Percentiles rank a stretch among this genome's conserved stretches.
These are phyloP conservation scores for Ommatoiulus sabulosus DNA, from an alignment of 2,888 invertebrate genomes.

Conservation along the genomic window DNA sequence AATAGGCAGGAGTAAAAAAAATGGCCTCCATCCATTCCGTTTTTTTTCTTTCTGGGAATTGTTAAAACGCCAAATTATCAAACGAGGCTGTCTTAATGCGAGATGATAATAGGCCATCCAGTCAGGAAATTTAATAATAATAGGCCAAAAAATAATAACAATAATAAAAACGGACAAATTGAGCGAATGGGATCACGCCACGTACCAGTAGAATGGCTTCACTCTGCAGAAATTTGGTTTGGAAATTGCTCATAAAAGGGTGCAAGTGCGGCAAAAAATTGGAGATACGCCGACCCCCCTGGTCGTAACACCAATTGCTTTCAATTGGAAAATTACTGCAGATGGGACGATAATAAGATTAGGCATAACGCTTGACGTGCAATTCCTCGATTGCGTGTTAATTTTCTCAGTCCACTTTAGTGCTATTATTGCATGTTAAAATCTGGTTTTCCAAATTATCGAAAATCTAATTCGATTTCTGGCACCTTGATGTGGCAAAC, in stretches of 20 bases:
- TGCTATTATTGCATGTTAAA: no score
- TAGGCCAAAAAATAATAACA: slow-evolving; percentile 24
- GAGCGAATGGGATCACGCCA: slow-evolving; percentile 36
- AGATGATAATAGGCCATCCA: slow-evolving; percentile 6
- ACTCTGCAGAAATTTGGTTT: neutral
- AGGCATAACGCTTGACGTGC: neutral
- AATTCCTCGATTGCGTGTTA: neutral
- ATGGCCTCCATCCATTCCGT: neutral
- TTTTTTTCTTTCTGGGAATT: neutral
- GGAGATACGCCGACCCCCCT: neutral
- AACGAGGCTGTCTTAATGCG: slow-evolving; percentile 3
- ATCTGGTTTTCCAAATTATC: no score
- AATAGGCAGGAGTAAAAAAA: neutral
- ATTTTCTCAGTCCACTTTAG: neutral
- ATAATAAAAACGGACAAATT: slow-evolving; percentile 18
- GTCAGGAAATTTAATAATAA: slow-evolving; percentile 38
- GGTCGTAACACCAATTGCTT: neutral
- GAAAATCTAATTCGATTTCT: no score
- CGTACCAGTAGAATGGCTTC: neutral
- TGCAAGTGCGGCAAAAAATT: neutral
- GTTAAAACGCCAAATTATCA: neutral
- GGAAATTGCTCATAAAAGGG: slow-evolving; percentile 3
- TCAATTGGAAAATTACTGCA: slow-evolving; percentile 8
- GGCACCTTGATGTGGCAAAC: no score
- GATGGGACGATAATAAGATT: neutral